These are phyloP conservation scores for Pterostichus madidus DNA, from an alignment of 2,888 invertebrate genomes.

Conservation along the genomic window DNA sequence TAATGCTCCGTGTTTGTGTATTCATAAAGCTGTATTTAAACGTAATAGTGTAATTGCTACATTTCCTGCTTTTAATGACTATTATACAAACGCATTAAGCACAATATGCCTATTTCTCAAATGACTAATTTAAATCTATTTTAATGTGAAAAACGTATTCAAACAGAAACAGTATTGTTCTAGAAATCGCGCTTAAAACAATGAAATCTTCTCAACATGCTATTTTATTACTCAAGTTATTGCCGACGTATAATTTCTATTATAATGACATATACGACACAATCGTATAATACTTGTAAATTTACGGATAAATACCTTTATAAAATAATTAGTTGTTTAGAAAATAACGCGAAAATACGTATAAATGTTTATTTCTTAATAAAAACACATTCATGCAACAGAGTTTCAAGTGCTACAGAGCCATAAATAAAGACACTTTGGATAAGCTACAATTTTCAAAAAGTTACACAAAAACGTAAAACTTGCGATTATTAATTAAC, in stretches of 20 bases:
- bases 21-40: constrained; percentile 61
- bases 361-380: background rate
- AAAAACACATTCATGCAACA: too few species aligned
- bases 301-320: constrained; percentile 48
- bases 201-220: constrained; percentile 57
- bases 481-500: too few species aligned
- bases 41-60: constrained; percentile 62
- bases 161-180: constrained; percentile 63
- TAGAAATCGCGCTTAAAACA: constrained; percentile 61
- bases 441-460: too few species aligned
- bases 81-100: constrained; percentile 65
- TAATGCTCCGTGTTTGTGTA: constrained; percentile 55
- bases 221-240: constrained; percentile 54
- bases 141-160: constrained; percentile 63
- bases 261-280: constrained; percentile 53
- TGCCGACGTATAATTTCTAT: constrained; percentile 45
- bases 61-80: constrained; percentile 64
- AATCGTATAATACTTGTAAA: constrained; percentile 36
- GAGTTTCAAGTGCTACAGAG: too few species aligned
- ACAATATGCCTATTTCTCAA: constrained; percentile 61
- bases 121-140: constrained; percentile 64
- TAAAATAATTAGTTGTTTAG: constrained; percentile 42
- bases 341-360: background rate
- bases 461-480: too few species aligned
- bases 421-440: too few species aligned